phyloP scores from a whole-genome alignment of 2,113 vertebrate genomes.

The Steatornis caripensis region DNA sequence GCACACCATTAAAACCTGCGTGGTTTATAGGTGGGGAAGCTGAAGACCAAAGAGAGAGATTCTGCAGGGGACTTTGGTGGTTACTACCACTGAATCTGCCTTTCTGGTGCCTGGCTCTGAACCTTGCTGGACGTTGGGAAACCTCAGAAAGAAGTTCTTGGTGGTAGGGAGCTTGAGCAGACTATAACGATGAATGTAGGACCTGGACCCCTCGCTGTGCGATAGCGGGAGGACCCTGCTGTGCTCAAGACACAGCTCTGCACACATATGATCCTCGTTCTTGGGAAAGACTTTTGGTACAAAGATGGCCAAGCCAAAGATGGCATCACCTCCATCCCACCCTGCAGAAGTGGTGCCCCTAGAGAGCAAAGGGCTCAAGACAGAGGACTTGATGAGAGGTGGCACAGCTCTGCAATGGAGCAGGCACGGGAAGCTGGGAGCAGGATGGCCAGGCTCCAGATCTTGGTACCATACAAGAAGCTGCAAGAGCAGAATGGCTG shows the following conservation, averaged over 20 bases:
- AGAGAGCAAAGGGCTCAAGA: not conserved
- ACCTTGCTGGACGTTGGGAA: not conserved
- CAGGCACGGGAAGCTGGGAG: not conserved
- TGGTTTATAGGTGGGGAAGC: not conserved
- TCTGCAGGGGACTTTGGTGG: not conserved
- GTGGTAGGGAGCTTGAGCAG: not conserved
- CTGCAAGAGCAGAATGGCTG: not conserved
- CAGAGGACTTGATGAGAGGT: rapidly evolving
- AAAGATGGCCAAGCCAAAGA: not conserved
- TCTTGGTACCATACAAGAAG: not conserved
- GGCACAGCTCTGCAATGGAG: not conserved
- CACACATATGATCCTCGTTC: rapidly evolving
- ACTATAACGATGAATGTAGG: not conserved
- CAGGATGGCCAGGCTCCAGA: not conserved
- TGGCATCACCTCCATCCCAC: not conserved
- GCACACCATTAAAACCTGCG: not conserved
- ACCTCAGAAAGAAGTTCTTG: not conserved
- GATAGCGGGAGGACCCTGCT: not conserved
- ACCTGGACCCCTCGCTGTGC: not conserved
- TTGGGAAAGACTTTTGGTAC: not conserved
- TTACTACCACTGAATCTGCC: not conserved
- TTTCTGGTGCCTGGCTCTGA: not conserved
- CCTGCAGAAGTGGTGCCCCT: not conserved
- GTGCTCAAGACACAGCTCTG: not conserved
- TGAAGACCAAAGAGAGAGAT: not conserved